Conservation (phyloP, 1,140 invertebrate genomes). For the Pissodes strobi region DNA sequence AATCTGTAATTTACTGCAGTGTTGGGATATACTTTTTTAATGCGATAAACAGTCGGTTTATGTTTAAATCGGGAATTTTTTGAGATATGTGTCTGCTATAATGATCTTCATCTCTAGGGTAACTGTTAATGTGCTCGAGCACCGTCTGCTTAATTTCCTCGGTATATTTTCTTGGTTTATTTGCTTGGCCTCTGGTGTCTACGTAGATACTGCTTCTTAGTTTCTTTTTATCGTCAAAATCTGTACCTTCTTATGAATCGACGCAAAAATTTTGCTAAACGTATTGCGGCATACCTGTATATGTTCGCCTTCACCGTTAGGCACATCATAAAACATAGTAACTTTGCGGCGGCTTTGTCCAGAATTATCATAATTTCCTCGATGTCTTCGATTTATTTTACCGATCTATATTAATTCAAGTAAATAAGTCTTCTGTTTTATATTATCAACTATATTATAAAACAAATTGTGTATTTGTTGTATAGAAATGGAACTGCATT, state of each 20-base stretch:
- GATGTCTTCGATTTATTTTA: neutral
- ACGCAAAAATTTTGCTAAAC: neutral
- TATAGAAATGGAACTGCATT: slow-evolving; percentile 9
- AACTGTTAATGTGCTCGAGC: slow-evolving; percentile 1
- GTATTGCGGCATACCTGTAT: neutral
- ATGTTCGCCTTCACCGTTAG: slow-evolving; percentile 1
- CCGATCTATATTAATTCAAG: slow-evolving; percentile 2
- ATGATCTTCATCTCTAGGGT: neutral
- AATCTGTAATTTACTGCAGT: slow-evolving; percentile 11
- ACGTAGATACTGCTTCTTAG: neutral
- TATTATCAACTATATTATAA: neutral
- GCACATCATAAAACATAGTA: slow-evolving; percentile 3
- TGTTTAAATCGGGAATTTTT: neutral
- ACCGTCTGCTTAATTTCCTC: slow-evolving; percentile 8
- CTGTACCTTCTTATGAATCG: neutral
- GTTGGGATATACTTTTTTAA: slow-evolving; percentile 2
- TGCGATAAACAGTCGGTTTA: slow-evolving; percentile 6
- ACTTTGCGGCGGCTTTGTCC: neutral
- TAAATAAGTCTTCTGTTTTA: neutral
- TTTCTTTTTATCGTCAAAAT: slow-evolving; percentile 1
- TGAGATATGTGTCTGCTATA: neutral
- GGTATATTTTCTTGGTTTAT: slow-evolving; percentile 5
- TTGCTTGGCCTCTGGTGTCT: slow-evolving; percentile 5
- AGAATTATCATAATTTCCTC: neutral
- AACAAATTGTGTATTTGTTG: slow-evolving; percentile 1